A percentile compares a stretch with the other conserved stretches of the same genome.
Evolutionary conservation across 2,797 vertebrate species (phyloP).

Genomic region (Oceanodroma leucorhoa): DNA sequence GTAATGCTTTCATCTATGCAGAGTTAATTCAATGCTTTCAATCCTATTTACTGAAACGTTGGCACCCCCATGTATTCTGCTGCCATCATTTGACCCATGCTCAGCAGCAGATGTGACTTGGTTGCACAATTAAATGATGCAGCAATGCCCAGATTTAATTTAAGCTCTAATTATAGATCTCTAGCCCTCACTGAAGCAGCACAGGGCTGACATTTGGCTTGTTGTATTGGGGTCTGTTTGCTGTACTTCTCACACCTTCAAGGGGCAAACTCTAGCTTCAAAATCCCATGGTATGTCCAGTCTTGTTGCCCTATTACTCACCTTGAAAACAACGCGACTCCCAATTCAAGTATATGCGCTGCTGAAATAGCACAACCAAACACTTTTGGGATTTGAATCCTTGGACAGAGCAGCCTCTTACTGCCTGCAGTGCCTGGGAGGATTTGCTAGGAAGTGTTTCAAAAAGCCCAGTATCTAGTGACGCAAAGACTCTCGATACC

Average conservation of each 20-base stretch:
- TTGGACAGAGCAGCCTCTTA: not conserved
- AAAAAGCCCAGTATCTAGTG: not conserved
- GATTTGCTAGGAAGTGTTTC: not conserved
- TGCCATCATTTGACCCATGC: not conserved
- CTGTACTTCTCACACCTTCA: not conserved
- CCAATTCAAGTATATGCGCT: not conserved
- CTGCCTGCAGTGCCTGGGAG: not conserved
- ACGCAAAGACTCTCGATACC: not conserved
- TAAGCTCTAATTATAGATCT: not conserved
- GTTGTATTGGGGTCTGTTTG: not conserved
- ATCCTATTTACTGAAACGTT: not conserved
- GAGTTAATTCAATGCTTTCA: conserved; percentile 31
- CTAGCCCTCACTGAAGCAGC: not conserved
- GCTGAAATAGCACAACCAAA: not conserved
- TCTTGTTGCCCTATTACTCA: not conserved
- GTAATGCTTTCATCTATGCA: not conserved
- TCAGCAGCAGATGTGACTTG: not conserved
- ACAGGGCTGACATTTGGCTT: not conserved
- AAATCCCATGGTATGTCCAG: not conserved
- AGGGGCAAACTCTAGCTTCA: not conserved
- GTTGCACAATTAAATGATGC: not conserved
- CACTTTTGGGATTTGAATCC: not conserved
- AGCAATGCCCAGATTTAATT: not conserved
- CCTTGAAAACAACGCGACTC: not conserved
- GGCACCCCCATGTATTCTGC: not conserved